Conservation (phyloP, 1,140 invertebrate genomes). For the Melipona quadrifasciata region DNA sequence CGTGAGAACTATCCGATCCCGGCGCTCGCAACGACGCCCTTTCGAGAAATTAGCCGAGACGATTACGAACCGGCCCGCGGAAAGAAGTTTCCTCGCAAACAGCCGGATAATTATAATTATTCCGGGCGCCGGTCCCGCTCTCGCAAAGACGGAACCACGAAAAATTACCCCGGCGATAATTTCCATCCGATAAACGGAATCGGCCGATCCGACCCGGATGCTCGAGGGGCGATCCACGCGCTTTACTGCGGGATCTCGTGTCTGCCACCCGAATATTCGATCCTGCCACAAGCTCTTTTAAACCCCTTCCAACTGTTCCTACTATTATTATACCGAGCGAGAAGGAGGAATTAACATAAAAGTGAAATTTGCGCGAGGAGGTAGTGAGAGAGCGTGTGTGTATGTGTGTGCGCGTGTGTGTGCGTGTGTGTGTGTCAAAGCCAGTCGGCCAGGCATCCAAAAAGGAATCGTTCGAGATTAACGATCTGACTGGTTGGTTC, state of each 20-base stretch:
- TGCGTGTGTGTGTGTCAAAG: no score
- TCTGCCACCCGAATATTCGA: neutral
- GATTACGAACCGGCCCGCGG: constrained; percentile 14
- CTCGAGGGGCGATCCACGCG: neutral
- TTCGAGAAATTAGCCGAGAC: constrained; percentile 38
- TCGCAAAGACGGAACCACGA: constrained; percentile 11
- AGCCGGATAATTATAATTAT: constrained; percentile 41
- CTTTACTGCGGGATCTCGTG: neutral
- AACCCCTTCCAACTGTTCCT: neutral
- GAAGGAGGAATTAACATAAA: neutral
- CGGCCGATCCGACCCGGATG: neutral
- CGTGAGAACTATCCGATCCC: neutral
- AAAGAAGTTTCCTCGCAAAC: constrained; percentile 16
- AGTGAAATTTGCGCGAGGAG: neutral
- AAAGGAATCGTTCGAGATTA: constrained; percentile 52
- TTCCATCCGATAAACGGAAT: constrained; percentile 40
- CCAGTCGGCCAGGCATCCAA: constrained; percentile 32
- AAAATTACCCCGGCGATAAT: constrained; percentile 31
- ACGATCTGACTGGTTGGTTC: constrained; percentile 56
- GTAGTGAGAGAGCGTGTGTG: no score
- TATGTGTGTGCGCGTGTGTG: no score
- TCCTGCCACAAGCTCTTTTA: neutral
- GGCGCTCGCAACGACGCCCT: neutral
- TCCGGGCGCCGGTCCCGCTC: neutral
- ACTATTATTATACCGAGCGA: neutral